Evolutionary conservation across 2,888 invertebrate species (phyloP).

Genomic region (Spatulosminthurus flaviceps): DNA sequence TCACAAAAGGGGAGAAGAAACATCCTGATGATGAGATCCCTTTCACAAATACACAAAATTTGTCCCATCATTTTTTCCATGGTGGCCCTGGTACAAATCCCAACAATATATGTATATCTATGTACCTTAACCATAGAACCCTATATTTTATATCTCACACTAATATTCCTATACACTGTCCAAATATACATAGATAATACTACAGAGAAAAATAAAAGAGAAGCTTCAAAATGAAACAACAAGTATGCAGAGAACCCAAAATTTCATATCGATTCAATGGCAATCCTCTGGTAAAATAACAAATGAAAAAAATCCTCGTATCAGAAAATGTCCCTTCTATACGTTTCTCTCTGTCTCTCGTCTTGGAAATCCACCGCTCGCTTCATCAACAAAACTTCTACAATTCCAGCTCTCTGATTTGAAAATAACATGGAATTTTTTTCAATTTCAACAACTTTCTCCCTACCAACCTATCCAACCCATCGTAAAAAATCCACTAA

Average conservation of each 20-base stretch:
- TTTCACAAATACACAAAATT: slow-evolving; percentile 59
- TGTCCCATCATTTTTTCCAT: slow-evolving; percentile 47
- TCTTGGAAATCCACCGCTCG: not conserved
- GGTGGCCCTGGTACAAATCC: slow-evolving; percentile 31
- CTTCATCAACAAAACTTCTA: too few relatives aligned
- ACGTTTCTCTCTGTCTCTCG: not conserved
- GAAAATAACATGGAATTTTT: too few relatives aligned
- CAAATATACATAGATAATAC: not conserved
- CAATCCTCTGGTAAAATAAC: not conserved
- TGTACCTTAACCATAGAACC: not conserved
- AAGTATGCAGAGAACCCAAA: not conserved
- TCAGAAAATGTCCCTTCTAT: not conserved
- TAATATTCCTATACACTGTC: not conserved
- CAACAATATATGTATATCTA: not conserved
- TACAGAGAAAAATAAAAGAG: not conserved
- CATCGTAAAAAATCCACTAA: too few relatives aligned
- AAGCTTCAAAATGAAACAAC: not conserved
- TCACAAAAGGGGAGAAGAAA: slow-evolving; percentile 57
- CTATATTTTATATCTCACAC: not conserved
- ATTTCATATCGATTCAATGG: not conserved
- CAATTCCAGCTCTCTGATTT: too few relatives aligned
- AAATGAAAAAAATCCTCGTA: not conserved
- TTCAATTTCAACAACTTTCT: too few relatives aligned
- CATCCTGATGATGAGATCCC: slow-evolving; percentile 58
- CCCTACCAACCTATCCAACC: too few relatives aligned